Evolutionary conservation across 2,113 vertebrate genomes (phyloP), one percentile per base, ranked within the genome.

Genomic region (Ascaphus truei): DNA sequence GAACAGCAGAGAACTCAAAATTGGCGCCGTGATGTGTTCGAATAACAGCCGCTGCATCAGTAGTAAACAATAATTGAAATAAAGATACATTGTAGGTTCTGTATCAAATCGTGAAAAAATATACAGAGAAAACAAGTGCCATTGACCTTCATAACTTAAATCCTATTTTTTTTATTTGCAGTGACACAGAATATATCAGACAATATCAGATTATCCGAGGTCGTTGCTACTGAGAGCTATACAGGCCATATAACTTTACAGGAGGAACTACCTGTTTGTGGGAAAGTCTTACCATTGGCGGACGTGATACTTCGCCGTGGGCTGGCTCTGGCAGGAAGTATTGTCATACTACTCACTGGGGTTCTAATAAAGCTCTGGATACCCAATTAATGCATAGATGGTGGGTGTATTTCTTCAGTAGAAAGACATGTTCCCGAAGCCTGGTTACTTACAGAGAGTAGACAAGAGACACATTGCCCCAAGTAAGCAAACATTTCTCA

Each of bases 291-390:
- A 25, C 59, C 68, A n/a, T 71, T 43, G 15, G 76, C 12, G 20
- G 12, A 75, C 30, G 33, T 86, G 62, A 29, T 81, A 1, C 0
- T 86, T 0, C 41, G 73, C 0, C 79, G 87, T 0, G 81, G 26
- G 16, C 71, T 83, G 33, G 78, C 64, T 0, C 66, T 2, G 0
- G 71, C 10, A 0, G 45, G 4, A 0, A 76, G 80, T 0, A 0
- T 76, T 0, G 31, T 30, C 0, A 5, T 57, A 0, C 68, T 86
- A 0, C 59, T 3, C 0, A 39, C 31, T 0, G 81, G 86, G 9
- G 0, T 86, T 0, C 0, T 45, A 1, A 0, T 80, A 1, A 83
- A 77, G 57, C 23, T 80, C 33, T 20, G n/a, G 16, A 62, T 67
- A 12, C 3, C 73, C 41, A 11, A 9, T 0, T 39, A 41, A 57